Base-by-base conservation (phyloP, 2,888 invertebrate genomes). In the Pollenia amentaria region DNA sequence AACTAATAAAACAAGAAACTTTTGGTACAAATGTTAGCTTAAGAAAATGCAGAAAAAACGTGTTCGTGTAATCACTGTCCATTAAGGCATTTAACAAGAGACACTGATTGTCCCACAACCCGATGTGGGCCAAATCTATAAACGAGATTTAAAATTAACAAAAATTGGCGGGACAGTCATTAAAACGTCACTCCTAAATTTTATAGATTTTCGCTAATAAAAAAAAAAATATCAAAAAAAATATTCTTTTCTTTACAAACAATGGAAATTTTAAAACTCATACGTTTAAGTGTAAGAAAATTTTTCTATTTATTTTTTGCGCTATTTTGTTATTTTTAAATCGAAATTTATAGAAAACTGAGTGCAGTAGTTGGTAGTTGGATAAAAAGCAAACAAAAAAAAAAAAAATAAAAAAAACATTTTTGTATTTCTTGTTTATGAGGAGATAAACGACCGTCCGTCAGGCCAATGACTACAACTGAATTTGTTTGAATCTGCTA, bases 381-480 rank as follows among this genome's bases (percentile, higher is more conserved):
- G 16, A 40, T 69, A 1, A 29, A 29, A 29, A 29, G 29, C 3
- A 29, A 6, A 29, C 3, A 29, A 29, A 6, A 29, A 6, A n/a
- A n/a, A n/a, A n/a, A n/a, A n/a, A n/a, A n/a, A n/a, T n/a, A n/a
- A n/a, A 48, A 38, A 57, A 14, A 11, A 46, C 18, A 21, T 48
- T 51, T 57, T 12, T 57, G 16, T 8, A 73, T 3, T 16, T 75
- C 10, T 57, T 69, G 48, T 78, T 40, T 78, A 40, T 40, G 18
- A 18, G 14, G 46, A 64, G 62, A 72, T 72, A 53, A 53, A 80
- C 40, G 53, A 64, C 72, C 79, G 42, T 44, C 72, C 70, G 29
- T 44, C 42, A 70, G 53, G 79, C 18, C 42, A 70, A 62, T 44
- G 62, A 72, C 79, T 79, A 62, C 12, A 16, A 21, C 14, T 51